Conservation (phyloP, 53 echinoderm and acorn worm species). For the Actinopyga echinites region DNA sequence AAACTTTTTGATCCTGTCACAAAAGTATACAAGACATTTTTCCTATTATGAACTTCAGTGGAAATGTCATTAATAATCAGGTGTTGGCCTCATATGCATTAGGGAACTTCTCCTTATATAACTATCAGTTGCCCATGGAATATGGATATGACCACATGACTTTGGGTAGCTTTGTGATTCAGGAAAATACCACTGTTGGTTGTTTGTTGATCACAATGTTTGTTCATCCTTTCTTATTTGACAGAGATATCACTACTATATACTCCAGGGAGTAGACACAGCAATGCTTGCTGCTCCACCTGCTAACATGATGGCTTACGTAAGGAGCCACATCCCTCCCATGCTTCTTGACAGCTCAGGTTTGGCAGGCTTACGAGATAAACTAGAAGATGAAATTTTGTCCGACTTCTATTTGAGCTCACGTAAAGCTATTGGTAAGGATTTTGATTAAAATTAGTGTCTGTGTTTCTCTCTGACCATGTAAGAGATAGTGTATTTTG, state of each 20-base stretch:
- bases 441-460: neutral
- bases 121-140: no score
- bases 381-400: constrained; percentile 73
- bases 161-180: no score
- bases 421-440: constrained; percentile 87
- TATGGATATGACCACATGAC: no score
- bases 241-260: constrained; percentile 97
- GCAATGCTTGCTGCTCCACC: constrained; percentile 82
- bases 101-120: no score
- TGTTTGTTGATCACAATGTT: no score
- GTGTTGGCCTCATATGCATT: no score
- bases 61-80: no score
- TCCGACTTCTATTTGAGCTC: constrained; percentile 82
- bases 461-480: no score
- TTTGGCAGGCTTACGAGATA: constrained; percentile 54
- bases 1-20: no score
- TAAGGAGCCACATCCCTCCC: constrained; percentile 60
- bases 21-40: no score
- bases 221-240: neutral
- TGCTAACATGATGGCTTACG: constrained; percentile 76
- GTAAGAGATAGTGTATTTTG: neutral
- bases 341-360: constrained; percentile 58
- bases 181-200: no score
- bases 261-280: constrained; percentile 75
- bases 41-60: no score